phyloP scores from a whole-genome alignment of 2,888 invertebrate species.

The Palloptera scutellata region DNA sequence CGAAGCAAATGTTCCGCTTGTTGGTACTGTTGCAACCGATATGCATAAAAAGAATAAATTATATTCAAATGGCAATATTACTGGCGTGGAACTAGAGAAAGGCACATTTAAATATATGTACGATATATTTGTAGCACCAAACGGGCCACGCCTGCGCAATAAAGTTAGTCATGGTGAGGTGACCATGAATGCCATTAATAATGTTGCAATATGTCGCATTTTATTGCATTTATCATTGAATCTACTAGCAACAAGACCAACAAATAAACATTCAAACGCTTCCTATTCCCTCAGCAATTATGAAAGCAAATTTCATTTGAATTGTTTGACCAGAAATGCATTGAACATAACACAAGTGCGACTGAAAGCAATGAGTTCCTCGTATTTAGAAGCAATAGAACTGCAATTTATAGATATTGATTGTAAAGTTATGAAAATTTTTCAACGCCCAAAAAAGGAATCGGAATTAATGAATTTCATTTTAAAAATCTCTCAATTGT shows the following conservation, averaged over 20 bases:
- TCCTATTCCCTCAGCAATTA: conserved; percentile 37
- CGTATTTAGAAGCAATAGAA: conserved; percentile 1
- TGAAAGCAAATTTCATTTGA: conserved; percentile 49
- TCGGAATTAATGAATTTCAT: conserved; percentile 47
- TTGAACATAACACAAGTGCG: conserved; percentile 21
- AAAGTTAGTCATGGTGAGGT: conserved; percentile 67
- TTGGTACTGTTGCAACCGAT: no score
- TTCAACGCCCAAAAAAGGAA: conserved; percentile 46
- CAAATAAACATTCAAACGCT: conserved; percentile 5
- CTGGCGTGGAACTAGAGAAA: conserved; percentile 1
- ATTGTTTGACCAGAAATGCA: conserved; percentile 33
- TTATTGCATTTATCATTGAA: conserved; percentile 42
- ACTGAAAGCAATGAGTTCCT: conserved; percentile 19
- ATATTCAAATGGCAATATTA: conserved; percentile 25
- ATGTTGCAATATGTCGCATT: conserved; percentile 39
- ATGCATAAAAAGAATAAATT: conserved; percentile 31
- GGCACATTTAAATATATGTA: conserved; percentile 51
- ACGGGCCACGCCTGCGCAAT: conserved; percentile 67
- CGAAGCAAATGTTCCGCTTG: conserved; percentile 41
- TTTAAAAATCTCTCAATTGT: conserved; percentile 44
- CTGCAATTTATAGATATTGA: background rate
- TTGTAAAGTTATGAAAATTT: background rate
- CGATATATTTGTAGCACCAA: conserved; percentile 65
- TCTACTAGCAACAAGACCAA: conserved; percentile 35
- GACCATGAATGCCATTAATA: conserved; percentile 43